Evolutionary conservation across 2,888 invertebrate genomes (phyloP).

Genomic region (Drosophila meridionalis): DNA sequence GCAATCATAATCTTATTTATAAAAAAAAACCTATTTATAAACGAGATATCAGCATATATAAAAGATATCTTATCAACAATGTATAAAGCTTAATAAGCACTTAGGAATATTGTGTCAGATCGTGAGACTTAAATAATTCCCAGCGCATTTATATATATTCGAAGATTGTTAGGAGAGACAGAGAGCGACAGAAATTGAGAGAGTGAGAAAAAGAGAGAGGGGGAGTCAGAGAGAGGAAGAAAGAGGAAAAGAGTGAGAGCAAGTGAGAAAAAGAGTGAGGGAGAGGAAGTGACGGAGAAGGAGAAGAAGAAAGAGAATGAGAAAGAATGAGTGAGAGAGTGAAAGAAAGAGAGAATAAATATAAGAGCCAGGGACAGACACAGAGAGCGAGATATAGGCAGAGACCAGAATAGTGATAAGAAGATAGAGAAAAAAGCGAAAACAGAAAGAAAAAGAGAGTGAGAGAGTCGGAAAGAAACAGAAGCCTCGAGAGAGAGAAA

Average conservation of each 20-base stretch:
- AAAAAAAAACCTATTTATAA: not conserved
- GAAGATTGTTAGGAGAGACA: not conserved
- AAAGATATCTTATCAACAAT: conserved; percentile 1
- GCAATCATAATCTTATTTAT: not conserved
- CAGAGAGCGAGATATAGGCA: too few species aligned
- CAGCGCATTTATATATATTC: too few species aligned
- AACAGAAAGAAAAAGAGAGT: not conserved
- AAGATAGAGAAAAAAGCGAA: too few species aligned
- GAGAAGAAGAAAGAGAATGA: not conserved
- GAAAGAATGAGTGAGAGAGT: not conserved
- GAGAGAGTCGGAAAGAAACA: not conserved
- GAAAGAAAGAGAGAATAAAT: too few species aligned
- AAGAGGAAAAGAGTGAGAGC: not conserved
- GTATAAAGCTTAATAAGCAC: too few species aligned
- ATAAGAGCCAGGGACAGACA: too few species aligned
- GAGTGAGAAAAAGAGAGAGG: not conserved
- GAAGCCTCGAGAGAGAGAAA: not conserved
- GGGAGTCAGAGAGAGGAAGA: not conserved
- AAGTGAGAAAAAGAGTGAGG: not conserved
- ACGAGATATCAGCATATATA: not conserved
- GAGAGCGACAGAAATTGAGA: not conserved
- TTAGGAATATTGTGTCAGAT: not conserved
- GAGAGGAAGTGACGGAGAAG: not conserved
- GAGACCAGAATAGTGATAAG: too few species aligned
- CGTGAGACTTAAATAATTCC: not conserved